These are phyloP conservation scores for Miniopterus natalensis DNA, from an alignment of 2,113 vertebrate genomes.

Conservation along the genomic window DNA sequence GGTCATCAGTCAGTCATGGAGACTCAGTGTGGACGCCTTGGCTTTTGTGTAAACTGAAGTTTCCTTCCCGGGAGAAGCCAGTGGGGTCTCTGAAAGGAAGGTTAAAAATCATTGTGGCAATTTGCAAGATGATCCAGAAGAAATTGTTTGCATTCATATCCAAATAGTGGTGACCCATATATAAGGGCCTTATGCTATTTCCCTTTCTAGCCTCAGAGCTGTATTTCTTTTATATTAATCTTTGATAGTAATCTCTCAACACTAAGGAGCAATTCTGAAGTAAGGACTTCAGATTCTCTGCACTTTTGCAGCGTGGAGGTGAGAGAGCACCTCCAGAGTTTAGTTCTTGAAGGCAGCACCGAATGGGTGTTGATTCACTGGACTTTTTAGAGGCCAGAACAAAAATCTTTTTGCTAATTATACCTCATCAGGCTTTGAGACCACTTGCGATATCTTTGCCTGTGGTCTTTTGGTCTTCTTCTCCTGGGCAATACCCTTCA, in stretches of 20 bases:
- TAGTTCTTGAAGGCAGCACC: neutral
- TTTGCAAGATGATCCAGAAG: slow-evolving; percentile 51
- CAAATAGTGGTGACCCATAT: neutral
- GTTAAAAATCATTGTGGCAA: slow-evolving; percentile 4
- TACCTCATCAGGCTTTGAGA: neutral
- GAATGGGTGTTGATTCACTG: neutral
- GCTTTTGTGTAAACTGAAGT: slow-evolving; percentile 65
- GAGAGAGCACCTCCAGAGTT: neutral
- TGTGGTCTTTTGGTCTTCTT: neutral
- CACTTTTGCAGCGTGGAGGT: neutral
- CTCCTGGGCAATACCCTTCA: neutral
- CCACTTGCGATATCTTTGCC: neutral
- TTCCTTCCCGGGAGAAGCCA: slow-evolving; percentile 28
- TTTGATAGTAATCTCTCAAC: slow-evolving; percentile 4
- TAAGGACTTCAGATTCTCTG: neutral
- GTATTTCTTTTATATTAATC: neutral
- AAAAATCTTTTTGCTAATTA: neutral
- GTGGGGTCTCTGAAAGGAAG: slow-evolving; percentile 40
- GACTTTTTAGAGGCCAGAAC: neutral
- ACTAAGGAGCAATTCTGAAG: slow-evolving; percentile 41
- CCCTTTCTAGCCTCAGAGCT: neutral
- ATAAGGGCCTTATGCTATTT: neutral
- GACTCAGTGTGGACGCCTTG: slow-evolving; percentile 24
- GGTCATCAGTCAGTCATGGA: slow-evolving; percentile 75
- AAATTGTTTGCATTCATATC: neutral